Evolutionary conservation across 2,113 vertebrate species (phyloP).

Genomic region (Marmota flaviventris): DNA sequence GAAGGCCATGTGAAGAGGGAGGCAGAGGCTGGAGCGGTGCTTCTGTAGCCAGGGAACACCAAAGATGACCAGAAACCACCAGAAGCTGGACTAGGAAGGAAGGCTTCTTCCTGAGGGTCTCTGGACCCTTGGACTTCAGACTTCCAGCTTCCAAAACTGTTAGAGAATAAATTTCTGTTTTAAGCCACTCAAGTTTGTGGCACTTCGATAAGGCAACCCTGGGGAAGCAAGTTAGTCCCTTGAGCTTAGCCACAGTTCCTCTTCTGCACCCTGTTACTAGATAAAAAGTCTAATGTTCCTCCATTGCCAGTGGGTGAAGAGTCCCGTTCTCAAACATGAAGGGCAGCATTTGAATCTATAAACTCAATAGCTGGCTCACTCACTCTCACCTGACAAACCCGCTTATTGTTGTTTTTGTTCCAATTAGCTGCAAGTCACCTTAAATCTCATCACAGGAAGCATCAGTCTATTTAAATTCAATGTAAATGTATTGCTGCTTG

Average conservation of each 20-base stretch:
- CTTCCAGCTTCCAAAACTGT: background rate
- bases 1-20: background rate
- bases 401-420: constrained; percentile 68
- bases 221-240: background rate
- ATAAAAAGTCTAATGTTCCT: background rate
- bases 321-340: background rate
- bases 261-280: background rate
- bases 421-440: constrained; percentile 61
- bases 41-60: background rate
- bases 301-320: no score
- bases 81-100: background rate
- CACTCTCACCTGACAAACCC: constrained; percentile 33
- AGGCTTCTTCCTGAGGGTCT: background rate
- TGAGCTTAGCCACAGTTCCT: background rate
- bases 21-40: background rate
- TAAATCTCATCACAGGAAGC: constrained; percentile 63
- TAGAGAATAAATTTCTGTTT: background rate
- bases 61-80: background rate
- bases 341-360: background rate
- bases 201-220: background rate
- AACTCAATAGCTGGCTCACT: background rate
- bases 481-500: constrained; percentile 28
- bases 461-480: constrained; percentile 68
- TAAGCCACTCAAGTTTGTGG: background rate
- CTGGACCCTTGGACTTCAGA: background rate